Conservation (phyloP, 2,888 invertebrate genomes). For the Rotaria macrura region DNA sequence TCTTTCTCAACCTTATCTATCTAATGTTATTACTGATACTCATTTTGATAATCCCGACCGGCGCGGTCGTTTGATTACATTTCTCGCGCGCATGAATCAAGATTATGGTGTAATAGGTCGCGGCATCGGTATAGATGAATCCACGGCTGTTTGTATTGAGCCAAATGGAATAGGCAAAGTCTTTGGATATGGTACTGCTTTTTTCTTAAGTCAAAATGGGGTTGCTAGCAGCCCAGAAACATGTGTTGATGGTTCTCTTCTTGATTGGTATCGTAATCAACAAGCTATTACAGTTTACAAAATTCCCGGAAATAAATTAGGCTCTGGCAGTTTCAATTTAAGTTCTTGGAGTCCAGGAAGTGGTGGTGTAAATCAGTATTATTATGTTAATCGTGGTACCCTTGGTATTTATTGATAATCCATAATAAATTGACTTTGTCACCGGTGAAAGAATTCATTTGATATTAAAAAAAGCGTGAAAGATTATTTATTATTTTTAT, state of each 20-base stretch:
- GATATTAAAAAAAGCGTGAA: not conserved
- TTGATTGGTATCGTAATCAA: slow-evolving; percentile 23
- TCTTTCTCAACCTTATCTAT: slow-evolving; percentile 18
- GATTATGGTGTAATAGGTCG: not conserved
- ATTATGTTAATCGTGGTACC: slow-evolving; percentile 21
- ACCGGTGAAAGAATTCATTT: not conserved
- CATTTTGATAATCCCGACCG: slow-evolving; percentile 25
- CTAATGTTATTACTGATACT: slow-evolving; percentile 28
- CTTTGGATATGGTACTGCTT: slow-evolving; percentile 13
- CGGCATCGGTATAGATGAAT: slow-evolving; percentile 28
- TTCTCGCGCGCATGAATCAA: slow-evolving; percentile 18
- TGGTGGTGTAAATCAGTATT: not conserved
- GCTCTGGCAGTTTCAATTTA: slow-evolving; percentile 19
- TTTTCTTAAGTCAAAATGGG: slow-evolving; percentile 23
- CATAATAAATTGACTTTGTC: not conserved
- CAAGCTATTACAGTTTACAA: slow-evolving; percentile 17
- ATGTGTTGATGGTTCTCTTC: not conserved
- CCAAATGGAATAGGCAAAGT: slow-evolving; percentile 7
- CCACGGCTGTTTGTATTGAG: slow-evolving; percentile 28
- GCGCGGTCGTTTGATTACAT: slow-evolving; percentile 23
- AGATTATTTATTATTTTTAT: too few species aligned
- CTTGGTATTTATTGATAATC: not conserved
- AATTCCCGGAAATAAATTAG: not conserved
- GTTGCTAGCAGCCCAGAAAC: not conserved
- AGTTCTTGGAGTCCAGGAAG: not conserved